These are phyloP conservation scores for Leptarthrus brevirostris DNA, from an alignment of 2,888 invertebrate species.

Conservation along the genomic window DNA sequence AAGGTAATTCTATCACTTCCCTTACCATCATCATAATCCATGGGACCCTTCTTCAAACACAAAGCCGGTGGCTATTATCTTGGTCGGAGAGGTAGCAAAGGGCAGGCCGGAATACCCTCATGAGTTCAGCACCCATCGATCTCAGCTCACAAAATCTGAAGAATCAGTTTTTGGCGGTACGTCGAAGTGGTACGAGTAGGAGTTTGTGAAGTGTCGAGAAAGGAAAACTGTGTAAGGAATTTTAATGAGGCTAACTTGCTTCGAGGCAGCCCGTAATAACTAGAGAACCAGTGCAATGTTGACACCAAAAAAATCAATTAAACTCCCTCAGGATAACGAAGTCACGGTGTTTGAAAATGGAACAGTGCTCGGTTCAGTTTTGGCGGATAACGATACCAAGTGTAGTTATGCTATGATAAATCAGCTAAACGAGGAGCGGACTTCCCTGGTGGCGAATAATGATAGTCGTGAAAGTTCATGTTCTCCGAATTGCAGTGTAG, in stretches of 20 bases:
- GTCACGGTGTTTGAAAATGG: constrained; percentile 63
- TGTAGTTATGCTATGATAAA: background rate
- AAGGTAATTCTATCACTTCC: constrained; percentile 38
- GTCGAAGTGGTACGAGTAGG: constrained; percentile 38
- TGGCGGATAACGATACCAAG: constrained; percentile 51
- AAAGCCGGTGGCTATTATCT: constrained; percentile 18
- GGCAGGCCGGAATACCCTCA: constrained; percentile 3
- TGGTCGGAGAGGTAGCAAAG: background rate
- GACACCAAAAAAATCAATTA: constrained; percentile 38
- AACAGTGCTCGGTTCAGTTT: constrained; percentile 63
- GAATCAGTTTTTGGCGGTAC: constrained; percentile 53
- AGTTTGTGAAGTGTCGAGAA: background rate
- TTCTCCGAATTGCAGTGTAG: background rate
- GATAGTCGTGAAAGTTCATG: background rate
- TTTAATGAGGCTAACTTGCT: background rate
- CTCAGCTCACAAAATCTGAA: background rate
- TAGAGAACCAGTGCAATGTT: constrained; percentile 19
- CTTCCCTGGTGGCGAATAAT: background rate
- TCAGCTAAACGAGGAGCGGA: background rate
- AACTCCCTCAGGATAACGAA: constrained; percentile 42
- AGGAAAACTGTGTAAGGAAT: background rate
- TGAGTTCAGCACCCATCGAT: constrained; percentile 13
- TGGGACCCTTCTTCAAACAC: constrained; percentile 19
- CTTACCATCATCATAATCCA: background rate
- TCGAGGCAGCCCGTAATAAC: background rate